Evolutionary conservation across 2,113 vertebrate species (phyloP).

Genomic region (Osmerus mordax): DNA sequence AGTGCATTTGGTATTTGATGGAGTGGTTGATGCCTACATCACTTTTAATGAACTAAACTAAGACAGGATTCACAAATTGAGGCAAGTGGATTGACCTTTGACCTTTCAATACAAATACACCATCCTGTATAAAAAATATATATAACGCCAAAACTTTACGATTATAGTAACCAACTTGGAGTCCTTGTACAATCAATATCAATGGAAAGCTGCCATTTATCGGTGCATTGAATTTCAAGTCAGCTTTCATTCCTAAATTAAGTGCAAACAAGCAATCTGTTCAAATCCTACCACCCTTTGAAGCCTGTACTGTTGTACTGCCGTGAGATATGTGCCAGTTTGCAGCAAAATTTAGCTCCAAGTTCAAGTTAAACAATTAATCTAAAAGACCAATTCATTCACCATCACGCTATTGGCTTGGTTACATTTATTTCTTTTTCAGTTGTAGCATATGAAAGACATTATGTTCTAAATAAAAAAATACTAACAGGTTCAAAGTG

Average conservation of each 20-base stretch:
- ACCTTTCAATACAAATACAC: not conserved
- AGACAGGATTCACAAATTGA: not conserved
- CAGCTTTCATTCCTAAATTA: not conserved
- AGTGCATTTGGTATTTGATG: conserved; percentile 11
- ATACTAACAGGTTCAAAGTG: not conserved
- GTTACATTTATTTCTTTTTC: not conserved
- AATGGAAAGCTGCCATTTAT: conserved; percentile 6
- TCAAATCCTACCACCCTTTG: not conserved
- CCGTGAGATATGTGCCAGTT: too few relatives aligned
- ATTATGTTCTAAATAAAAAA: not conserved
- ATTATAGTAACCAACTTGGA: not conserved
- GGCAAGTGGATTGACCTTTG: not conserved
- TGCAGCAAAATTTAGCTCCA: too few relatives aligned
- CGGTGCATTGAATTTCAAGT: not conserved
- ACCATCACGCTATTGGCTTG: not conserved
- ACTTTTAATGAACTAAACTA: not conserved
- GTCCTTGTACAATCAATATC: not conserved
- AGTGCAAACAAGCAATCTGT: not conserved
- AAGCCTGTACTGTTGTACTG: too few relatives aligned
- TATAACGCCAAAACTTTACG: not conserved
- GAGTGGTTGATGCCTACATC: not conserved
- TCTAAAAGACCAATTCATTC: conserved; percentile 7
- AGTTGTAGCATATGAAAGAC: not conserved
- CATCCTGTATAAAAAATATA: not conserved
- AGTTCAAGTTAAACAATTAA: too few relatives aligned